Base-by-base conservation (phyloP, 2,113 vertebrate species). In the Alexandromys fortis region DNA sequence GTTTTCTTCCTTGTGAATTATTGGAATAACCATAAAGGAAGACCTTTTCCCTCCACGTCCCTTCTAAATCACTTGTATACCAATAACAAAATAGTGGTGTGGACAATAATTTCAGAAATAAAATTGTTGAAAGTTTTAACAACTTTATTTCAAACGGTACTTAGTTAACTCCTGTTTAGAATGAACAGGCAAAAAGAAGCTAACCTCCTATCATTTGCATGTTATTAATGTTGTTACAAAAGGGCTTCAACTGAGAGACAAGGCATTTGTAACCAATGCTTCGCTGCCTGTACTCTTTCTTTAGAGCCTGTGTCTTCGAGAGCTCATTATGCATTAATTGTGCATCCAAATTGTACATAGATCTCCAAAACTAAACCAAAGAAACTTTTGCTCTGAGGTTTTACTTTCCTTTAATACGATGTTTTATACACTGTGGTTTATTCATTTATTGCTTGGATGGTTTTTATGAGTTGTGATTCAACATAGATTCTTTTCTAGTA, bases 361-460 rank as follows among this genome's bases (percentile, higher is more conserved):
- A 86, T 93, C 86, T 95, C 47, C 65, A 33, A 3, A 89, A 93
- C 78, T 52, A 98, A 97, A 98, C 85, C 95, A 95, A 97, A 97
- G 94, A 89, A 97, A 98, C 94, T 98, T 98, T 89, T 90, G 75
- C 86, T 97, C 95, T 95, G 91, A 91, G 96, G 96, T 97, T 98
- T 98, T 97, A 97, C 97, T 98, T 98, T 98, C 97, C 97, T 97
- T 98, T 98, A 98, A 98, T 97, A 96, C 13, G 91, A 97, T 97
- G 93, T 94, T 97, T 98, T 98, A 98, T 97, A 98, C 92, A 97
- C 98, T 98, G 95, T 97, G 93, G 93, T 97, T 98, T 98, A 98
- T 98, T 98, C 98, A 98, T 98, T 98, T 98, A 98, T 98, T 98
- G 98, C 97, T 98, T 97, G 97, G 97, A 97, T 97, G 98, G 96